These are phyloP conservation scores for Aphidius colemani DNA, from an alignment of 2,888 invertebrate genomes.

Conservation along the genomic window DNA sequence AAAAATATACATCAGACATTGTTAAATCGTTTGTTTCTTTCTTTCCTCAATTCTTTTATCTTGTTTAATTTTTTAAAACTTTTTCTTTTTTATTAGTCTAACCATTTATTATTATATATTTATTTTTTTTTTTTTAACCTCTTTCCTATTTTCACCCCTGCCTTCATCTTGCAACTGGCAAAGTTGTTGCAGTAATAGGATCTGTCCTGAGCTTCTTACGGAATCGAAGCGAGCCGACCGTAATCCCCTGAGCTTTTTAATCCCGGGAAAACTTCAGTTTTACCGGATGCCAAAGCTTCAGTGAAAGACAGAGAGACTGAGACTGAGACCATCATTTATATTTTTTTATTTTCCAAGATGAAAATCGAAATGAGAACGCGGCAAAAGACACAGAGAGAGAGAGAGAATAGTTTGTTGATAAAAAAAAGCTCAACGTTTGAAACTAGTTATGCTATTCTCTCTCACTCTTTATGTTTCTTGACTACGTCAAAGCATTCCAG, in stretches of 20 bases:
- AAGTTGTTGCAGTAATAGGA: slow-evolving; percentile 45
- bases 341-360: slow-evolving; percentile 12
- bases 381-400: slow-evolving; percentile 28
- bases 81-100: background rate
- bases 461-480: slow-evolving; percentile 4
- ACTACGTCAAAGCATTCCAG: slow-evolving; percentile 7
- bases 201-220: slow-evolving; percentile 39
- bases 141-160: slow-evolving; percentile 10
- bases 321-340: slow-evolving; percentile 11
- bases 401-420: slow-evolving; percentile 17
- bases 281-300: slow-evolving; percentile 28
- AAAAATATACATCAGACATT: background rate
- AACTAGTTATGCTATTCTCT: background rate
- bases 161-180: slow-evolving; percentile 29
- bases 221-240: slow-evolving; percentile 39
- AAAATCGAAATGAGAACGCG: slow-evolving; percentile 28
- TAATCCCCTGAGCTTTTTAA: slow-evolving; percentile 41
- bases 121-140: background rate
- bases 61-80: background rate
- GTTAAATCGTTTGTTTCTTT: slow-evolving; percentile 5
- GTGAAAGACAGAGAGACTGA: background rate
- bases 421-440: slow-evolving; percentile 15
- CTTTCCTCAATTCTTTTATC: background rate
- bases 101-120: background rate
- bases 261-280: slow-evolving; percentile 38